Evolutionary conservation across 53 echinoderm and acorn worm species (phyloP).

Genomic region (Pentamera pediparva): DNA sequence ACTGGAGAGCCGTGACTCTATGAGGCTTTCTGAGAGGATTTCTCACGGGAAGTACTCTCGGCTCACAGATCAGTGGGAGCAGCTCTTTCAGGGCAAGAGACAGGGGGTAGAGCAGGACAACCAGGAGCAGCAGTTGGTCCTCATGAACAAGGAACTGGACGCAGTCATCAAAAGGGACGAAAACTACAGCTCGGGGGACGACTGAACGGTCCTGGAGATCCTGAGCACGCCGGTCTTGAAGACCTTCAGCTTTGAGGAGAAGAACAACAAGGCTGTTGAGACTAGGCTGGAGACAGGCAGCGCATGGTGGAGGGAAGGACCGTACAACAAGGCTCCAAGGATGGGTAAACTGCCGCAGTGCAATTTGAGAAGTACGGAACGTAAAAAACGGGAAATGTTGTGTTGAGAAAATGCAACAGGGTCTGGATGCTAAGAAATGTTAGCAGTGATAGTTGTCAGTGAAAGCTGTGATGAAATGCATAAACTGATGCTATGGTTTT

Average conservation of each 20-base stretch:
- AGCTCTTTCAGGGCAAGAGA: conserved; percentile 4
- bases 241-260: conserved; percentile 42
- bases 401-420: no score
- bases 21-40: conserved; percentile 70
- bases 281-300: no score
- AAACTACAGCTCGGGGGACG: conserved; percentile 69
- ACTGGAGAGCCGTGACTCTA: conserved; percentile 33
- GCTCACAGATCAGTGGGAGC: conserved; percentile 75
- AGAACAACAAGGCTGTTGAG: conserved; percentile 4
- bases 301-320: no score
- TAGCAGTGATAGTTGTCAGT: no score
- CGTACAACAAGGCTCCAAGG: no score
- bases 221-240: conserved; percentile 68
- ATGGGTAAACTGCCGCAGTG: no score
- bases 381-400: no score
- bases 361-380: no score
- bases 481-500: no score
- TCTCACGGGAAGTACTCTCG: conserved; percentile 87
- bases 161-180: conserved; percentile 29
- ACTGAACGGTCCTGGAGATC: conserved; percentile 57
- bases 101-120: background rate
- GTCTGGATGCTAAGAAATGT: no score
- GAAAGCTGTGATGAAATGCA: no score
- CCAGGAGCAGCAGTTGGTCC: background rate
- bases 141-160: background rate